Percentiles rank a stretch among this genome's conserved stretches.
Conservation (phyloP, 2,113 vertebrate genomes). For the Mastomys natalensis region DNA sequence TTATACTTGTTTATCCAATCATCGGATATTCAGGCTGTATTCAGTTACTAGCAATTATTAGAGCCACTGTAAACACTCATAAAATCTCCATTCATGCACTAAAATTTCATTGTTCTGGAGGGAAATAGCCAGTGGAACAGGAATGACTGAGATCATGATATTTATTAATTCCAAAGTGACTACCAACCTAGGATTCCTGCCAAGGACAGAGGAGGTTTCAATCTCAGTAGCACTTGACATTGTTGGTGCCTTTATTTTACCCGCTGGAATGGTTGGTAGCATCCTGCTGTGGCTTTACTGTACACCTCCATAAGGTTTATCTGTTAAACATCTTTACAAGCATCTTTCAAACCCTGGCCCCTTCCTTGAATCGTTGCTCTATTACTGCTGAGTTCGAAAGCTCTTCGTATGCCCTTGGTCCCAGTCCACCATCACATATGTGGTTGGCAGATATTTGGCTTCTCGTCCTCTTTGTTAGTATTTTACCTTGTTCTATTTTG, state of each 20-base stretch:
- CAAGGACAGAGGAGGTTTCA: neutral
- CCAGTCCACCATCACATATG: neutral
- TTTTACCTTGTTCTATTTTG: neutral
- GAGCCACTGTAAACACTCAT: neutral
- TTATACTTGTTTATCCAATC: neutral
- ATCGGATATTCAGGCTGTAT: neutral
- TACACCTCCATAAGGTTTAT: neutral
- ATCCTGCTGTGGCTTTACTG: neutral
- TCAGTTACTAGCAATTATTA: conserved; percentile 11
- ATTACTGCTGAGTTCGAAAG: neutral
- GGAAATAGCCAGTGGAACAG: neutral
- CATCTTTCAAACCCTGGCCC: neutral
- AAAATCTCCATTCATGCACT: neutral
- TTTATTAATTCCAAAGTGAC: neutral
- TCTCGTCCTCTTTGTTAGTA: neutral
- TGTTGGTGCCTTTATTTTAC: neutral
- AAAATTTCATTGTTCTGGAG: neutral
- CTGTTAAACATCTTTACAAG: neutral
- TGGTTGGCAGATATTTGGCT: neutral
- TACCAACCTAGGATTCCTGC: neutral
- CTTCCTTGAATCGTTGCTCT: neutral
- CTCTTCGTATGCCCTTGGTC: neutral
- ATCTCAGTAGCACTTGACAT: neutral
- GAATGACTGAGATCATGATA: neutral
- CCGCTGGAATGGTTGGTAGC: neutral